These are phyloP conservation scores for Galaxias olidus DNA, from an alignment of 2,797 vertebrate species.

Conservation along the genomic window DNA sequence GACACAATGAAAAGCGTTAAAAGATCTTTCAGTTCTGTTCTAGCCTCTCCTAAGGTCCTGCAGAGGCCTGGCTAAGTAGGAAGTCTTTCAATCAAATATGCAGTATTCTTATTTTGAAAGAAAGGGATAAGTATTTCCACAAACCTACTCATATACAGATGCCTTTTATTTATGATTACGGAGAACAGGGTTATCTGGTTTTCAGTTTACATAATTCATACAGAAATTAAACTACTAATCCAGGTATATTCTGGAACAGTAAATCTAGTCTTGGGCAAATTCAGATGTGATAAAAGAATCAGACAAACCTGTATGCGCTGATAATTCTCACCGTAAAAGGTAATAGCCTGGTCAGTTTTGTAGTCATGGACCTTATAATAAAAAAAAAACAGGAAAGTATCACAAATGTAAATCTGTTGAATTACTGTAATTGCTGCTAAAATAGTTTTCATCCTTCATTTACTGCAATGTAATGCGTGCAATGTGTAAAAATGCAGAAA, in stretches of 20 bases:
- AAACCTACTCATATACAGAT: not conserved
- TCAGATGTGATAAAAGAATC: not conserved
- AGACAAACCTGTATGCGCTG: conserved; percentile 65
- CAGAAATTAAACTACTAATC: not conserved
- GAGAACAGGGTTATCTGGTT: not conserved
- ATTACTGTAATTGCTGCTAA: not conserved
- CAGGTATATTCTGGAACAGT: too few species aligned
- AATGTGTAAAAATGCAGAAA: too few species aligned
- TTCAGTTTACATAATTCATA: not conserved
- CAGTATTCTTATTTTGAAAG: not conserved
- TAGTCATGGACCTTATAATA: conserved; percentile 64
- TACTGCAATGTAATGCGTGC: too few species aligned
- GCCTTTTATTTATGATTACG: not conserved
- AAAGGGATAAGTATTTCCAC: not conserved
- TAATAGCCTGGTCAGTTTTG: conserved; percentile 65
- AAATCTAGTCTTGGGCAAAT: not conserved
- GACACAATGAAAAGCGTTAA: too few species aligned
- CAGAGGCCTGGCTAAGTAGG: too few species aligned
- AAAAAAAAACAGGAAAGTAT: conserved; percentile 18
- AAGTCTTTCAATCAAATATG: not conserved
- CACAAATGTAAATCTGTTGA: not conserved
- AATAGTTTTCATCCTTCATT: too few species aligned
- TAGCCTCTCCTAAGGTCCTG: too few species aligned
- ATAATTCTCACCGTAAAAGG: conserved; percentile 76
- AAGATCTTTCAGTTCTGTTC: too few species aligned